Base-by-base conservation (phyloP, 2,797 vertebrate species). In the Poeciliopsis gracilis region DNA sequence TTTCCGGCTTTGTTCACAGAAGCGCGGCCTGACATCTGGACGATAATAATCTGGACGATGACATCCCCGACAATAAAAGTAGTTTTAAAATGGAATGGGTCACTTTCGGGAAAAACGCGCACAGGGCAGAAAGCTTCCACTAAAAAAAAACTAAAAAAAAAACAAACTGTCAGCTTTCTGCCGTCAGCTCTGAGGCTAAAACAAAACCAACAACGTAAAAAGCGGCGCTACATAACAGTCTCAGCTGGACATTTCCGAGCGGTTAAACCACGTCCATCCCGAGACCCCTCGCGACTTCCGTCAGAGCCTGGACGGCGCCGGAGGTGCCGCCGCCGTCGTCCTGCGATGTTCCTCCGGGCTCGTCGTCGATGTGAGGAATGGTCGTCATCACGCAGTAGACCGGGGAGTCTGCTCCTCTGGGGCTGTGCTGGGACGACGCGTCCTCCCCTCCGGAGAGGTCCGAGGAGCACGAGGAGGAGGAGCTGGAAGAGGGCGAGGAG, bases 181-280 rank as follows among this genome's bases (percentile, higher is more conserved):
- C 66, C 12, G 36, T n/a, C 51, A 28, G 51, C 33, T 57, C 51
- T 8, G 20, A n/a, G n/a, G n/a, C n/a, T n/a, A 18, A 20, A 25
- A 53, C 30, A 4, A 25, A 2, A 23, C 38, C 33, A 33, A 33
- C 33, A 33, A 33, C 33, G 2, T 33, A 38, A 41, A 45, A 4
- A 18, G 18, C 1, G 18, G 6, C 7, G 5, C 33, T 66, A 66
- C 30, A 66, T 5, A 25, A 36, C 13, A 6, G 36, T 67, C 13
- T 36, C 45, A 16, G 49, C 66, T 70, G 16, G 4, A 46, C 10
- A 5, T n/a, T 41, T 53, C 36, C 4, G 66, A 45, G 30, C 2
- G 11, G 2, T 95, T 80, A 96, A 57, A 96, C 96, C 45, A 97
- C 95, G 30, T 96, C 95, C 94, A 97, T 97, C 23, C 96, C 96